These are phyloP conservation scores for Willisornis vidua DNA, from an alignment of 2,113 vertebrate genomes.

Conservation along the genomic window DNA sequence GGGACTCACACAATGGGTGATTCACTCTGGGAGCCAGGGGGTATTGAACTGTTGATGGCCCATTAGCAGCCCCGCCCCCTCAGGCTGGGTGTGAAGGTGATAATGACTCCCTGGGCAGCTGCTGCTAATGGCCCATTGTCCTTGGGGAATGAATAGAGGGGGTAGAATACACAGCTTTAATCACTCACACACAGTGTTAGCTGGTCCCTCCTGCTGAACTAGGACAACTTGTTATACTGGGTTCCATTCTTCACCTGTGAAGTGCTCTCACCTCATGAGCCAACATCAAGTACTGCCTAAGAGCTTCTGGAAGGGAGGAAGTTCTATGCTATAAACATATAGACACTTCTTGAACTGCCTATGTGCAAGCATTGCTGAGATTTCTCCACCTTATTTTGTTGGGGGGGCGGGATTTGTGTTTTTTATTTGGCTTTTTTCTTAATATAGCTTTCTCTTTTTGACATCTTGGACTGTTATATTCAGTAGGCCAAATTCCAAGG, in stretches of 20 bases:
- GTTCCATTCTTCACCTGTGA: background rate
- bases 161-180: too few species aligned
- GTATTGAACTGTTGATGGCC: too few species aligned
- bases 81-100: too few species aligned
- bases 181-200: too few species aligned
- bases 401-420: too few species aligned
- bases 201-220: too few species aligned
- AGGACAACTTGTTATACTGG: background rate
- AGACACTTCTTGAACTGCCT: background rate
- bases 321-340: background rate
- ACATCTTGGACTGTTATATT: background rate
- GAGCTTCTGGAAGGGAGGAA: background rate
- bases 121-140: too few species aligned
- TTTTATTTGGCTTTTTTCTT: background rate
- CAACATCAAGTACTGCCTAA: background rate
- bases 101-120: too few species aligned
- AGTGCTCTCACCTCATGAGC: background rate
- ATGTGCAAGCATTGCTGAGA: background rate
- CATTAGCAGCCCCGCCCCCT: too few species aligned
- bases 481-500: conserved; percentile 12
- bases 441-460: conserved; percentile 36
- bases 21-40: too few species aligned
- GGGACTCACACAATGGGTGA: too few species aligned
- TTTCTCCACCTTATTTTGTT: accelerated
- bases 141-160: too few species aligned